Evolutionary conservation across 2,888 invertebrate genomes (phyloP).

Genomic region (Drosophila setosimentum): DNA sequence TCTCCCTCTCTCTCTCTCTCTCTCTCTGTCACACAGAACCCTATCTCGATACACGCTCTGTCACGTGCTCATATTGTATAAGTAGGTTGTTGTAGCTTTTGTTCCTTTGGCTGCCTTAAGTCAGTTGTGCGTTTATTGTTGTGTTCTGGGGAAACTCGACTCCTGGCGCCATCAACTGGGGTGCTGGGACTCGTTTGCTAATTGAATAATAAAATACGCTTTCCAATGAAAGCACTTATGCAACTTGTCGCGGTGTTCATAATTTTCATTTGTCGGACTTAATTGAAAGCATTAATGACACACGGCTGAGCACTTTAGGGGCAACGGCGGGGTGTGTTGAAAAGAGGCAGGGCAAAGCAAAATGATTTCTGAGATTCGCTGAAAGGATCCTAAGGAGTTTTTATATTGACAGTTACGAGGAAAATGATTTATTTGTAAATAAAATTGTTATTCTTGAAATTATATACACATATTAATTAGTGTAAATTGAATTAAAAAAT

Average conservation of each 20-base stretch:
- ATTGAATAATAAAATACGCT: conserved; percentile 8
- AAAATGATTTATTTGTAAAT: neutral
- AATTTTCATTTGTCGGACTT: neutral
- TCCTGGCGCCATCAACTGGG: neutral
- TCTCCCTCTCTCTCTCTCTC: too few species aligned
- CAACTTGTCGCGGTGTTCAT: neutral
- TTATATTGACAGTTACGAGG: neutral
- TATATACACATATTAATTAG: too few species aligned
- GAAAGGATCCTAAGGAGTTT: neutral
- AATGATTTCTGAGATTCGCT: too few species aligned
- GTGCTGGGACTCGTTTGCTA: neutral
- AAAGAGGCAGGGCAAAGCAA: neutral
- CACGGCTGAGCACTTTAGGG: neutral
- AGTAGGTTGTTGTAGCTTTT: neutral
- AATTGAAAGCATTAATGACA: neutral
- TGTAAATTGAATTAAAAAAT: too few species aligned
- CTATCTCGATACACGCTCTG: neutral
- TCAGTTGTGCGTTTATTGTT: neutral
- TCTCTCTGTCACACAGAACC: too few species aligned
- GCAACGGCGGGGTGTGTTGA: neutral
- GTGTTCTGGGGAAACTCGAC: conserved; percentile 7
- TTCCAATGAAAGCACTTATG: neutral
- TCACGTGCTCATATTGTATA: neutral
- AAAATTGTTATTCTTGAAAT: too few species aligned
- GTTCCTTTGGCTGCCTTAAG: conserved; percentile 9